Evolutionary conservation across 2,113 vertebrate genomes (phyloP).

Genomic region (Philantomba maxwellii): DNA sequence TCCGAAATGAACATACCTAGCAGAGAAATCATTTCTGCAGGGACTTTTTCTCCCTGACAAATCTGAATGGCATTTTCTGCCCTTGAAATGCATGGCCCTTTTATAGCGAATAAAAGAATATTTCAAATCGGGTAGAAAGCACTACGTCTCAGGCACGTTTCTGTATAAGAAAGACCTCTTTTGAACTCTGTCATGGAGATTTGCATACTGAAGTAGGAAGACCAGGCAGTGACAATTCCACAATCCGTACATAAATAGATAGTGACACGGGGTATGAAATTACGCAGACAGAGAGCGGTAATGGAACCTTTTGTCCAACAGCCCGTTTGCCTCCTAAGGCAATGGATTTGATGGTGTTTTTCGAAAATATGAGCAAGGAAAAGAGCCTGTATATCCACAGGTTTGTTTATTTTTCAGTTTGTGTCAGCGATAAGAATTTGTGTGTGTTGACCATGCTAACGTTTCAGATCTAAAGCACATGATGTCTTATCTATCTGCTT

Average conservation of each 20-base stretch:
- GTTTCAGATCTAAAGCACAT: not conserved
- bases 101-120: not conserved
- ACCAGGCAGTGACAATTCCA: not conserved
- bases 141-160: not conserved
- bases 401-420: not conserved
- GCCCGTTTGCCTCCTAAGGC: accelerated
- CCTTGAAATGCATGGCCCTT: not conserved
- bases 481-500: not conserved
- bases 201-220: accelerated
- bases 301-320: accelerated
- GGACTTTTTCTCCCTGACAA: accelerated
- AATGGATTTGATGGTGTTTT: not conserved
- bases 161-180: accelerated
- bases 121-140: accelerated
- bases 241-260: accelerated
- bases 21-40: accelerated
- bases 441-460: too few relatives aligned
- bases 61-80: accelerated
- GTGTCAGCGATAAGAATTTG: not conserved
- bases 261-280: not conserved
- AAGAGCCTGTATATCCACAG: too few relatives aligned
- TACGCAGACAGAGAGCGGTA: accelerated
- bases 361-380: not conserved
- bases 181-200: too few relatives aligned
- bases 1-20: not conserved